Conservation (phyloP, 2,888 invertebrate species). For the Drosophila histrio region DNA sequence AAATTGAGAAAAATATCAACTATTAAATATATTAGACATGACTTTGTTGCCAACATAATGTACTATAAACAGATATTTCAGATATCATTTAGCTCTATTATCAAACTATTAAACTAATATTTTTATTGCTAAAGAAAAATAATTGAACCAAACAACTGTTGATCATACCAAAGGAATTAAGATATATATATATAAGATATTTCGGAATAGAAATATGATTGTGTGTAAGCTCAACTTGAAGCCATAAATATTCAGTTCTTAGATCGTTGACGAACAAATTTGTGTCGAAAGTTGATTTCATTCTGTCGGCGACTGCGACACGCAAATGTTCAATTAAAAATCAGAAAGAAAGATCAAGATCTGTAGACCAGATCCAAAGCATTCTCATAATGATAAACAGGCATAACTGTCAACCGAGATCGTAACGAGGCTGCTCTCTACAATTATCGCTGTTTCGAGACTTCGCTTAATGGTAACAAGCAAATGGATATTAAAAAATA, state of each 20-base stretch:
- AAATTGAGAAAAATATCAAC: too few relatives aligned
- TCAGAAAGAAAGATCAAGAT: slow-evolving; percentile 13
- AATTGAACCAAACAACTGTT: too few relatives aligned
- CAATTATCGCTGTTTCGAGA: slow-evolving; percentile 38
- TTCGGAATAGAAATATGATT: neutral
- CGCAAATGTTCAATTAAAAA: slow-evolving; percentile 71
- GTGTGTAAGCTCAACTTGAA: too few relatives aligned
- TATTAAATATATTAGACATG: too few relatives aligned
- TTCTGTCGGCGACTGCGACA: slow-evolving; percentile 27
- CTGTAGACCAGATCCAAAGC: slow-evolving; percentile 1
- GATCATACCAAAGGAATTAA: too few relatives aligned
- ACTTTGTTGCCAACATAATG: too few relatives aligned
- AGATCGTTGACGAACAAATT: slow-evolving; percentile 3
- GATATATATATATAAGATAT: neutral
- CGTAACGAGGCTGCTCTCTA: slow-evolving; percentile 32
- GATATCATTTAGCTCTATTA: too few relatives aligned
- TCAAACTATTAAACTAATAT: too few relatives aligned
- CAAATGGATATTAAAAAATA: slow-evolving; percentile 29
- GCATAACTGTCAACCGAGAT: slow-evolving; percentile 44
- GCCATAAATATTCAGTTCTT: neutral
- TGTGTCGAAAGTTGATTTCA: slow-evolving; percentile 37
- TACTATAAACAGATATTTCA: too few relatives aligned
- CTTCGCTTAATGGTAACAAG: slow-evolving; percentile 18
- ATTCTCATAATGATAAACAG: slow-evolving; percentile 10
- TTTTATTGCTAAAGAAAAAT: too few relatives aligned